Percentiles rank a stretch among this genome's conserved stretches.
These are phyloP conservation scores for Antennarius striatus DNA, from an alignment of 2,113 vertebrate genomes.

Conservation along the genomic window DNA sequence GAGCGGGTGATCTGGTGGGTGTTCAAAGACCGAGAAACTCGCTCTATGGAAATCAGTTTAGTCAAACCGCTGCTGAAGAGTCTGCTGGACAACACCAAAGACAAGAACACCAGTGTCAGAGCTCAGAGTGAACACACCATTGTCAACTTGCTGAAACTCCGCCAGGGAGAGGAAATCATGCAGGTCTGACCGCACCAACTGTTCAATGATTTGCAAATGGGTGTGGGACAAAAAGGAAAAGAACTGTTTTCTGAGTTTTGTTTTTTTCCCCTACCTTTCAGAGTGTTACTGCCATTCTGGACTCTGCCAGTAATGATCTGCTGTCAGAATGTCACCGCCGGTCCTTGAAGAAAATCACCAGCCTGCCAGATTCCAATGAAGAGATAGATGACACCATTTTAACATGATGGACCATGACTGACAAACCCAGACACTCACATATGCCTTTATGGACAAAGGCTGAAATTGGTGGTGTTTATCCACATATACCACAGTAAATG, in stretches of 20 bases:
- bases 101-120: slow-evolving; percentile 96
- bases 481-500: slow-evolving; percentile 1
- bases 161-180: slow-evolving; percentile 86
- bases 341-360: slow-evolving; percentile 92
- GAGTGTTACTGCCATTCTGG: slow-evolving; percentile 89
- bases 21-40: slow-evolving; percentile 82
- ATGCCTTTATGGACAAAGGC: slow-evolving; percentile 31
- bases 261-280: slow-evolving; percentile 51
- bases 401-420: slow-evolving; percentile 82
- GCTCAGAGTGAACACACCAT: slow-evolving; percentile 96
- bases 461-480: slow-evolving; percentile 37
- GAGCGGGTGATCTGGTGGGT: slow-evolving; percentile 98
- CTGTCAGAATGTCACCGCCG: slow-evolving; percentile 90
- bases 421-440: slow-evolving; percentile 55
- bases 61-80: slow-evolving; percentile 94
- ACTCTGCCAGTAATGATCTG: slow-evolving; percentile 91
- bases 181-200: slow-evolving; percentile 80
- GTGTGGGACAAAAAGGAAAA: not conserved
- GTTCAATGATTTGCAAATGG: not conserved
- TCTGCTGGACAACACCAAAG: slow-evolving; percentile 97
- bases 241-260: not conserved
- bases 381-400: slow-evolving; percentile 97
- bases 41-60: slow-evolving; percentile 83
- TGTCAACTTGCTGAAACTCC: slow-evolving; percentile 89
- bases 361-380: slow-evolving; percentile 88